Percentiles rank a stretch among this genome's conserved stretches.
phyloP scores from a whole-genome alignment of 2,113 vertebrate genomes.

The Danionella cerebrum region DNA sequence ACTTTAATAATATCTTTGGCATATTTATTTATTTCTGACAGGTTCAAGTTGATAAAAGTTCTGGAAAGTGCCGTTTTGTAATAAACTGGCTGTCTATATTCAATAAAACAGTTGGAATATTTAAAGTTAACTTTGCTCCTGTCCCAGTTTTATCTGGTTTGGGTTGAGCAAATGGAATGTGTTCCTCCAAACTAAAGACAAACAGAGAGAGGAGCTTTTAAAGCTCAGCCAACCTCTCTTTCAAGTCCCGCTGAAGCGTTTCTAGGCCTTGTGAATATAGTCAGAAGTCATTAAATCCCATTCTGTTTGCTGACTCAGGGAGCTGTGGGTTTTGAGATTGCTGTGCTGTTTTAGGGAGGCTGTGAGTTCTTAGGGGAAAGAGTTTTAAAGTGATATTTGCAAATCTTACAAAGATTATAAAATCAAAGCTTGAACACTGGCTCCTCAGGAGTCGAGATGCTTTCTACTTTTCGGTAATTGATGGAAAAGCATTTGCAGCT shows the following conservation, averaged over 20 bases:
- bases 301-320: neutral
- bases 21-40: too few relatives aligned
- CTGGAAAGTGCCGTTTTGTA: neutral
- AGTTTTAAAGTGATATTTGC: slow-evolving; percentile 18
- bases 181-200: neutral
- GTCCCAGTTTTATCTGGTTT: neutral
- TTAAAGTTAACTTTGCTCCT: neutral
- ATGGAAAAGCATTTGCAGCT: neutral
- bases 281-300: slow-evolving; percentile 3
- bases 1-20: too few relatives aligned
- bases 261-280: neutral
- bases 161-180: neutral
- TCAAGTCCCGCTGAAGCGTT: neutral
- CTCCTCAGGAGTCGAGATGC: slow-evolving; percentile 2
- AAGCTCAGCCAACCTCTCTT: neutral
- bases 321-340: neutral
- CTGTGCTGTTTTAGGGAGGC: neutral
- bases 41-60: neutral
- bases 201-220: neutral
- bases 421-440: slow-evolving; percentile 33
- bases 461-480: slow-evolving; percentile 16
- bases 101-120: neutral
- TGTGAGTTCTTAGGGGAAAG: neutral
- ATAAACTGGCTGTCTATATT: neutral
- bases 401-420: slow-evolving; percentile 25